Percentiles rank a stretch among this genome's conserved stretches.
phyloP scores from a whole-genome alignment of 1,140 invertebrate genomes.

The Dendroctonus ponderosae region DNA sequence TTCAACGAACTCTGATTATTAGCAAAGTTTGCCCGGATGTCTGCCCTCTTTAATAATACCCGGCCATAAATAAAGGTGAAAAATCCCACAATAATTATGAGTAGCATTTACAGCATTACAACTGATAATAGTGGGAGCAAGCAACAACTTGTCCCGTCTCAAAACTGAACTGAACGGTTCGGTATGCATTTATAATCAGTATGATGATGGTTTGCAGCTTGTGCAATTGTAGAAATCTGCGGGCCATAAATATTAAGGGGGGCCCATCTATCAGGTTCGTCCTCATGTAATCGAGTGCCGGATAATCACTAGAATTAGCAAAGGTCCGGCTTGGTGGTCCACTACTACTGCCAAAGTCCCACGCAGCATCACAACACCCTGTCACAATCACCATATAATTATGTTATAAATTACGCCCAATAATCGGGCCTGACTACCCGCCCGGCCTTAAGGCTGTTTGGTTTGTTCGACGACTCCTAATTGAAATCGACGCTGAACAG shows the following conservation, averaged over 20 bases:
- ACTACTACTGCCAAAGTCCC: constrained; percentile 44
- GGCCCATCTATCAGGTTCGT: constrained; percentile 37
- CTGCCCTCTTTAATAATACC: constrained; percentile 5
- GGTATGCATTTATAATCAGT: not conserved
- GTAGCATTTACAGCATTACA: constrained; percentile 1
- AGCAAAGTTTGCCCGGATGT: not conserved
- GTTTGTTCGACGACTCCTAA: constrained; percentile 43
- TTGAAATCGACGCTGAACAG: constrained; percentile 44
- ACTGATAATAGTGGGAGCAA: not conserved
- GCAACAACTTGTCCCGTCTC: not conserved
- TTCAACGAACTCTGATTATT: constrained; percentile 6
- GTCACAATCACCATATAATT: constrained; percentile 48
- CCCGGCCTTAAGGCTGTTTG: constrained; percentile 41
- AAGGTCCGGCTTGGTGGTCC: constrained; percentile 45
- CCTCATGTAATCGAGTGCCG: constrained; percentile 41
- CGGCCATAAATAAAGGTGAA: not conserved
- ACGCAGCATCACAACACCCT: constrained; percentile 46
- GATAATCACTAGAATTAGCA: constrained; percentile 51
- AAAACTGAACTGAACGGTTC: not conserved
- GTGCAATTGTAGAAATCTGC: constrained; percentile 13
- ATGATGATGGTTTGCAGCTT: not conserved
- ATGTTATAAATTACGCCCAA: constrained; percentile 49
- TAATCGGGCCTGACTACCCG: constrained; percentile 41
- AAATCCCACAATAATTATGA: not conserved
- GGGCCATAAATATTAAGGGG: constrained; percentile 14